A percentile compares a stretch with the other conserved stretches of the same genome.
These are phyloP conservation scores for Caenorhabditis sp. DNA, from an alignment of 2,888 invertebrate genomes.

Conservation along the genomic window DNA sequence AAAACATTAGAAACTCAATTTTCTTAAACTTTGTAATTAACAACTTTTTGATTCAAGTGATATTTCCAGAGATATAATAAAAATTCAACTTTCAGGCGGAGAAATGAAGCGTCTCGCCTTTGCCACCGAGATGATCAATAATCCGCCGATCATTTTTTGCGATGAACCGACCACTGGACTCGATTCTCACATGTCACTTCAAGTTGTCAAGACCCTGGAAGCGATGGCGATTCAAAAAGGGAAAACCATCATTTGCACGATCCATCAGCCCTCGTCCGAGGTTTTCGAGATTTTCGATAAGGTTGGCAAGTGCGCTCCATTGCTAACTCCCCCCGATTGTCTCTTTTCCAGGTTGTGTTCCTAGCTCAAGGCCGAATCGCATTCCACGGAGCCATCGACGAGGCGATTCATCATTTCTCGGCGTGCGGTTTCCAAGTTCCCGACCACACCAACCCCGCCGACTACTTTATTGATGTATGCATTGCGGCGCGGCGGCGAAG, in stretches of 20 bases:
- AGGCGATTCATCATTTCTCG: slow-evolving; percentile 90
- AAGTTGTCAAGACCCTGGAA: slow-evolving; percentile 87
- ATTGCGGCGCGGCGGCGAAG: neutral
- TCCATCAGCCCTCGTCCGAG: slow-evolving; percentile 96
- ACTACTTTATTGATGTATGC: slow-evolving; percentile 82
- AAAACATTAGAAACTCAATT: too few species aligned
- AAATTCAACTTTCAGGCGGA: slow-evolving; percentile 87
- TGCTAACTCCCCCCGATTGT: neutral
- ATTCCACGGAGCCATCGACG: slow-evolving; percentile 89
- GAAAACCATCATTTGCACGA: slow-evolving; percentile 93
- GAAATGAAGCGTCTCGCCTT: slow-evolving; percentile 96
- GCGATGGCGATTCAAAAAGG: slow-evolving; percentile 85
- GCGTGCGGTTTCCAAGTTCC: slow-evolving; percentile 74
- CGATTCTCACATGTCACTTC: slow-evolving; percentile 96
- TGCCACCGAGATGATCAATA: slow-evolving; percentile 94
- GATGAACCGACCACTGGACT: slow-evolving; percentile 96
- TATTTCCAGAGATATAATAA: too few species aligned
- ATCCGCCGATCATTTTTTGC: slow-evolving; percentile 95
- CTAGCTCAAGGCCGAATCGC: slow-evolving; percentile 95
- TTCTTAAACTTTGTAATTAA: too few species aligned
- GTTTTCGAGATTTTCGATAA: slow-evolving; percentile 92
- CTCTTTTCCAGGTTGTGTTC: slow-evolving; percentile 85
- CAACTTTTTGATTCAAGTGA: too few species aligned
- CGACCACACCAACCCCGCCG: slow-evolving; percentile 83
- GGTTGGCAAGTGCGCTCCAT: slow-evolving; percentile 64